A percentile compares a stretch with the other conserved stretches of the same genome.
These are phyloP conservation scores for Drosophila suzukii DNA, from an alignment of 1,140 invertebrate genomes.

Conservation along the genomic window DNA sequence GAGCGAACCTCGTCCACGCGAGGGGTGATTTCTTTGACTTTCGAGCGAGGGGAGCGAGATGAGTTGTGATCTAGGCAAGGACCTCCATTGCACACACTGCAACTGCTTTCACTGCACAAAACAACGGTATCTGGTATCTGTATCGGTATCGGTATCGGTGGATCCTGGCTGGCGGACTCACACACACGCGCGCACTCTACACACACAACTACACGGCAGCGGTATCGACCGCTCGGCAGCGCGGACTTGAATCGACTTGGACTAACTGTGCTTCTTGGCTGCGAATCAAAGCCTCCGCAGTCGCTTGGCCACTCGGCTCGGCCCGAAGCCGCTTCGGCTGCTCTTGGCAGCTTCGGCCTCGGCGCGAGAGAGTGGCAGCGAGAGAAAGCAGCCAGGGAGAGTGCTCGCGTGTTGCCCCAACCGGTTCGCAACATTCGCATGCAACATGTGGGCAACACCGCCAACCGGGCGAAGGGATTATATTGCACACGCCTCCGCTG, in stretches of 20 bases:
- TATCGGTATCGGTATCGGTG: constrained; percentile 1
- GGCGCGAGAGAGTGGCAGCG: neutral
- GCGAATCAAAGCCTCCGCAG: constrained; percentile 29
- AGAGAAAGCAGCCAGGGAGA: too few relatives aligned
- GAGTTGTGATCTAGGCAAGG: constrained; percentile 12
- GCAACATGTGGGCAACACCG: constrained; percentile 49
- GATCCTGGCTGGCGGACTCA: constrained; percentile 27
- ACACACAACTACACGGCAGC: constrained; percentile 24
- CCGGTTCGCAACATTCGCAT: constrained; percentile 2
- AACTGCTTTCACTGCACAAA: constrained; percentile 48
- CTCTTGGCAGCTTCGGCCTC: constrained; percentile 1
- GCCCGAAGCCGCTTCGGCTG: constrained; percentile 5
- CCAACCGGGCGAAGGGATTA: constrained; percentile 26
- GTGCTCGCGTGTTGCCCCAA: constrained; percentile 4
- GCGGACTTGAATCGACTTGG: constrained; percentile 29
- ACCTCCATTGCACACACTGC: constrained; percentile 13
- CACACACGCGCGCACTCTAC: constrained; percentile 20
- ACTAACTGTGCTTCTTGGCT: constrained; percentile 54
- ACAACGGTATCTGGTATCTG: neutral
- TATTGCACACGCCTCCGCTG: constrained; percentile 17
- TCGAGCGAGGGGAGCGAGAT: constrained; percentile 34
- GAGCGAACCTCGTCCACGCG: constrained; percentile 25
- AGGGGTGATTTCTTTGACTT: neutral
- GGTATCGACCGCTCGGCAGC: constrained; percentile 70
- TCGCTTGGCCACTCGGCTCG: constrained; percentile 13